phyloP scores from a whole-genome alignment of 2,797 vertebrate genomes.

The Lagorchestes hirsutus region DNA sequence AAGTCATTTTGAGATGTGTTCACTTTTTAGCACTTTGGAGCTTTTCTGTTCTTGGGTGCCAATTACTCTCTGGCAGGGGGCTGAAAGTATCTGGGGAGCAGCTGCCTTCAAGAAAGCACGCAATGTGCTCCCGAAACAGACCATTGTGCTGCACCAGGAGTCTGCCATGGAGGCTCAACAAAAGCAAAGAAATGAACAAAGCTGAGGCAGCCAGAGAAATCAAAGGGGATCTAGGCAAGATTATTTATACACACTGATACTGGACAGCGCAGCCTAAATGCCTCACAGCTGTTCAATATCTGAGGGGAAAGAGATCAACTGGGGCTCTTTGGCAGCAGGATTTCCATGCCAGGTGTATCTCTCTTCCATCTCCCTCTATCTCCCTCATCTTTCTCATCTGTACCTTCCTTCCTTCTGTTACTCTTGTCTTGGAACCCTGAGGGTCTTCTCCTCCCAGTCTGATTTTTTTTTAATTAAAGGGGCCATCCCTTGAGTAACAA shows the following conservation, averaged over 20 bases:
- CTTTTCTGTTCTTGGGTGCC: conserved; percentile 72
- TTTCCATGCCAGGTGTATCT: conserved; percentile 27
- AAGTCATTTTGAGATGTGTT: conserved; percentile 67
- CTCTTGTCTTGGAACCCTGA: neutral
- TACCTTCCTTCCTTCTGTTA: neutral
- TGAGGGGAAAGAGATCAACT: conserved; percentile 68
- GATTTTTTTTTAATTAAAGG: too few species aligned
- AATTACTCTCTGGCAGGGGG: conserved; percentile 80
- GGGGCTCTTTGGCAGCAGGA: conserved; percentile 37
- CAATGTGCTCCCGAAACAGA: conserved; percentile 76
- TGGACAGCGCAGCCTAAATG: conserved; percentile 59
- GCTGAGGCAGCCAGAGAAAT: conserved; percentile 84
- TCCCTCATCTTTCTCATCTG: neutral
- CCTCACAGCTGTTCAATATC: conserved; percentile 71
- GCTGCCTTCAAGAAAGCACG: conserved; percentile 77
- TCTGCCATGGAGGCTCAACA: conserved; percentile 75
- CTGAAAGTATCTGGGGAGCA: conserved; percentile 79
- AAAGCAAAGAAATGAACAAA: conserved; percentile 84
- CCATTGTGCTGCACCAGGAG: conserved; percentile 75
- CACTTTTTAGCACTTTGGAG: conserved; percentile 64
- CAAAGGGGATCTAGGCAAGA: conserved; percentile 80
- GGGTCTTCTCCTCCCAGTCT: too few species aligned
- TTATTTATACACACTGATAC: conserved; percentile 82
- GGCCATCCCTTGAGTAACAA: too few species aligned
- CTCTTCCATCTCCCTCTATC: neutral